These are phyloP conservation scores for Cybosia mesomella DNA, from an alignment of 2,888 invertebrate genomes.

Conservation along the genomic window DNA sequence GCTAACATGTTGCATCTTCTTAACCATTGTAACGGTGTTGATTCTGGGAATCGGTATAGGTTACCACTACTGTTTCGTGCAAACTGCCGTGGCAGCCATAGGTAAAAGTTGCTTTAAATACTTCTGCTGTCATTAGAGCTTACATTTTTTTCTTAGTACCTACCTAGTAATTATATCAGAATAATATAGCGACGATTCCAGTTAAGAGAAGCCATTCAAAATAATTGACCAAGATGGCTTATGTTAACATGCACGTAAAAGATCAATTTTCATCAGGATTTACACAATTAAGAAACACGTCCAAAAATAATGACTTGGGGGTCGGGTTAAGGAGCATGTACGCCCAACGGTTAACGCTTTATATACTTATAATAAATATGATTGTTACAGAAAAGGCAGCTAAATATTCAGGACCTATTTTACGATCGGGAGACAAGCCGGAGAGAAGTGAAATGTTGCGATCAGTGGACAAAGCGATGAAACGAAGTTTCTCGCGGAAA, in stretches of 20 bases:
- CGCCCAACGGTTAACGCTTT: not conserved
- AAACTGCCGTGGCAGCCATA: conserved; percentile 70
- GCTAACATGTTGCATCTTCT: conserved; percentile 73
- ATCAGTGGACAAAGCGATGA: conserved; percentile 63
- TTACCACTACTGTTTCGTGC: conserved; percentile 77
- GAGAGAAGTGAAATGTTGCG: conserved; percentile 56
- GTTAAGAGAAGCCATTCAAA: not conserved
- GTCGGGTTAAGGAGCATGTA: not conserved
- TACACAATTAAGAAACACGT: too few species aligned
- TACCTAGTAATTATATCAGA: not conserved
- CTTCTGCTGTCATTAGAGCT: not conserved
- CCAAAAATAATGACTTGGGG: not conserved
- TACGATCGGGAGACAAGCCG: conserved; percentile 52
- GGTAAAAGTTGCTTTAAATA: conserved; percentile 55
- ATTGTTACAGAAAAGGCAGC: conserved; percentile 64
- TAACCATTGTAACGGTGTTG: conserved; percentile 71
- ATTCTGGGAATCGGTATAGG: conserved; percentile 78
- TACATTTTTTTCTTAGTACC: not conserved
- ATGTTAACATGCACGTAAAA: too few species aligned
- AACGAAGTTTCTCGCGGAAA: conserved; percentile 64
- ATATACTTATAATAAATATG: not conserved
- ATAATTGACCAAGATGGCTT: not conserved
- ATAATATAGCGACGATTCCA: not conserved
- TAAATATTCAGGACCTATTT: conserved; percentile 59
- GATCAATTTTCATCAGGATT: too few species aligned